phyloP scores from a whole-genome alignment of 2,797 vertebrate genomes.

The Molossus molossus region DNA sequence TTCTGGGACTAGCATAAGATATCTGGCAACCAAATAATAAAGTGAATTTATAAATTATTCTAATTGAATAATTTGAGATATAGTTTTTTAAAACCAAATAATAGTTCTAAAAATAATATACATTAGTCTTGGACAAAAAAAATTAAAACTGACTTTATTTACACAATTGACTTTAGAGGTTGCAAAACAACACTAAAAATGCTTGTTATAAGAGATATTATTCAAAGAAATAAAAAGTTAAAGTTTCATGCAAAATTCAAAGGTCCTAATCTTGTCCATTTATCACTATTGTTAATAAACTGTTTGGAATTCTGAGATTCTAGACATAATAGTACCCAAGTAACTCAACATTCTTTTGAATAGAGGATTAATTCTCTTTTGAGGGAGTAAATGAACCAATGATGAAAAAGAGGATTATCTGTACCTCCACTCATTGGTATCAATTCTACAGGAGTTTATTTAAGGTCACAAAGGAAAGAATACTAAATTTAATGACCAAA shows the following conservation, averaged over 20 bases:
- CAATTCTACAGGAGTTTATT: not conserved
- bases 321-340: not conserved
- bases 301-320: not conserved
- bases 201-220: not conserved
- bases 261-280: not conserved
- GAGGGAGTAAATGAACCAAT: not conserved
- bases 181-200: not conserved
- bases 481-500: not conserved
- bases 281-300: not conserved
- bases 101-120: not conserved
- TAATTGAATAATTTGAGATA: not conserved
- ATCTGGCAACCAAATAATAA: not conserved
- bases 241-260: not conserved
- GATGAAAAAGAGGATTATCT: not conserved
- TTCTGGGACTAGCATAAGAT: not conserved
- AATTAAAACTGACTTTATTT: not conserved
- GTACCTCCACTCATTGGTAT: not conserved
- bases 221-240: not conserved
- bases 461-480: not conserved
- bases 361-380: not conserved
- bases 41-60: not conserved
- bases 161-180: not conserved
- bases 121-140: not conserved
- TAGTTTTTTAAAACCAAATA: not conserved
- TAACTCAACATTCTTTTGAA: not conserved